Evolutionary conservation across 2,888 invertebrate species (phyloP).

Genomic region (Andricus curvator): DNA sequence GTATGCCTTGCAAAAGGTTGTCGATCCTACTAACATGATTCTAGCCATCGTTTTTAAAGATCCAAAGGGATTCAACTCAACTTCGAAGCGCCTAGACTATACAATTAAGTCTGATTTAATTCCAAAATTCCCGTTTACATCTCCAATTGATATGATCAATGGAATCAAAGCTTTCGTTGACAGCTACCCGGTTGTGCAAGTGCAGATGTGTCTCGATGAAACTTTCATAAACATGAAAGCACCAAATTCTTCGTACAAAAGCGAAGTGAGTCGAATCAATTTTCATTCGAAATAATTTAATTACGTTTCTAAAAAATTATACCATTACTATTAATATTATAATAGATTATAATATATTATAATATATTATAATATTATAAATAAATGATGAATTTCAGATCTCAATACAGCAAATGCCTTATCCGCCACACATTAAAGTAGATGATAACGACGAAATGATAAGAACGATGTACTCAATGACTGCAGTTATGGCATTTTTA

Average conservation of each 20-base stretch:
- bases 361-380: not conserved
- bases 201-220: slow-evolving; percentile 71
- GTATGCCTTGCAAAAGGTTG: slow-evolving; percentile 60
- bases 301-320: not conserved
- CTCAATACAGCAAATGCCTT: slow-evolving; percentile 73
- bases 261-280: slow-evolving; percentile 1
- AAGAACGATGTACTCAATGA: slow-evolving; percentile 60
- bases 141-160: slow-evolving; percentile 59
- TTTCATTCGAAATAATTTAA: not conserved
- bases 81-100: slow-evolving; percentile 65
- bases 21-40: slow-evolving; percentile 48
- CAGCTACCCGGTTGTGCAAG: slow-evolving; percentile 60
- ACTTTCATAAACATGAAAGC: slow-evolving; percentile 62
- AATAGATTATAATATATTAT: not conserved
- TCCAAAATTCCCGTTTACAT: slow-evolving; percentile 40
- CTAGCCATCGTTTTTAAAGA: slow-evolving; percentile 69
- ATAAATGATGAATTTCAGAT: slow-evolving; percentile 58
- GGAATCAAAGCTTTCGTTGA: slow-evolving; percentile 49
- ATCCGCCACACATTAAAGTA: slow-evolving; percentile 68
- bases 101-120: slow-evolving; percentile 62
- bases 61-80: slow-evolving; percentile 44
- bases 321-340: not conserved
- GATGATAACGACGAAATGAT: slow-evolving; percentile 58
- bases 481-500: slow-evolving; percentile 69
- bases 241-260: slow-evolving; percentile 46